Evolutionary conservation across 92 coral and sea anemone genomes (phyloP).

Genomic region (Porites rus): DNA sequence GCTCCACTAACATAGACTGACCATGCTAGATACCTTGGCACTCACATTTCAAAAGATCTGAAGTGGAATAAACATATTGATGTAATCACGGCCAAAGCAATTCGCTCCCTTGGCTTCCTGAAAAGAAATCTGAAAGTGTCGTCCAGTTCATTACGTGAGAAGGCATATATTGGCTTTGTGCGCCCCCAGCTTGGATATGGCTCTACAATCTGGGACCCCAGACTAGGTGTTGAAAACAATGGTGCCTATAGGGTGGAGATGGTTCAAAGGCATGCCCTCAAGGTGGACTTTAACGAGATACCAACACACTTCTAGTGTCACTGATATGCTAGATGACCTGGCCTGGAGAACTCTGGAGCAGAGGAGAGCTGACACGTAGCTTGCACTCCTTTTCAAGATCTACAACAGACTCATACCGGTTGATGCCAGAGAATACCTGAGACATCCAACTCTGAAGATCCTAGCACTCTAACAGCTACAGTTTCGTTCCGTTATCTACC

Average conservation of each 20-base stretch:
- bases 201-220: conserved; percentile 3
- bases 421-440: neutral
- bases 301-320: neutral
- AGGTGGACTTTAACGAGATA: neutral
- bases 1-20: neutral
- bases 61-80: neutral
- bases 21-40: too few species aligned
- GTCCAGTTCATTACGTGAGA: neutral
- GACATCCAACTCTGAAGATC: neutral
- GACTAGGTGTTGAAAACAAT: neutral
- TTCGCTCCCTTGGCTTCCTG: neutral
- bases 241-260: neutral
- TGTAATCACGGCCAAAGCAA: neutral
- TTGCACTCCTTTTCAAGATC: neutral
- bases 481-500: neutral
- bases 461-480: neutral
- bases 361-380: neutral
- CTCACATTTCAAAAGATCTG: too few species aligned
- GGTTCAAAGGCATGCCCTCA: neutral
- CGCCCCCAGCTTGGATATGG: neutral
- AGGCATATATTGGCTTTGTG: neutral
- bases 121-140: neutral
- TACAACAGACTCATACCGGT: neutral
- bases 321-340: neutral
- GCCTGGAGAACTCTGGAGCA: neutral